Percentiles rank a stretch among this genome's conserved stretches.
Evolutionary conservation across 2,797 vertebrate genomes (phyloP).

Genomic region (Halcyon leucocephala): DNA sequence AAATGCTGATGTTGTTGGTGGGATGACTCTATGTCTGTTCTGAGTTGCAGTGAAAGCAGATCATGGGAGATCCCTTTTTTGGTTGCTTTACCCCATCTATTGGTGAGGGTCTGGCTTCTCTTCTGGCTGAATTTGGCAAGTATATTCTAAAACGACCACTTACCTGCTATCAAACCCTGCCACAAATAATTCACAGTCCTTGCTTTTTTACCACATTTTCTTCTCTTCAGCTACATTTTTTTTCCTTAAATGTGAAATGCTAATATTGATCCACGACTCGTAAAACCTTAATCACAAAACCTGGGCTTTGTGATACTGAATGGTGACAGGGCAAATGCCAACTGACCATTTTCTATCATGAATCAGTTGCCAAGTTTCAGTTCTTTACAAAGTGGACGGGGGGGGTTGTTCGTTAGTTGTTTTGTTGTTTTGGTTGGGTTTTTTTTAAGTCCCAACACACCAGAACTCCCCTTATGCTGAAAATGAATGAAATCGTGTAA

Average conservation of each 20-base stretch:
- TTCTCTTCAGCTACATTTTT: not conserved
- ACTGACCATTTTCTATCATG: not conserved
- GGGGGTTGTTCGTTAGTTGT: not conserved
- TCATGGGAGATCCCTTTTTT: not conserved
- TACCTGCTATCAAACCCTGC: not conserved
- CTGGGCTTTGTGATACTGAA: not conserved
- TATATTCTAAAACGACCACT: rapidly evolving
- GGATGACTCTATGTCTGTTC: not conserved
- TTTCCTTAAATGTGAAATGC: not conserved
- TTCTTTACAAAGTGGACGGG: not conserved
- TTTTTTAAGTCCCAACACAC: not conserved
- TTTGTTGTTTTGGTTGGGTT: not conserved
- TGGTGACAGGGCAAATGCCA: not conserved
- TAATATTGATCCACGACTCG: not conserved
- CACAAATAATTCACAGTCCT: not conserved
- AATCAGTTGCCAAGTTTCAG: not conserved
- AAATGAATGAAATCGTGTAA: not conserved
- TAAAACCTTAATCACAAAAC: not conserved
- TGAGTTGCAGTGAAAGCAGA: not conserved
- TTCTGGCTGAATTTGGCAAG: not conserved
- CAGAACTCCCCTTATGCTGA: not conserved
- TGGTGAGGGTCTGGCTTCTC: not conserved
- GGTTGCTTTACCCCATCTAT: constrained; percentile 29
- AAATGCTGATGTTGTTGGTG: not conserved
- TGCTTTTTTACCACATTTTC: not conserved